Conservation (phyloP, 2,797 vertebrate species). For the Tokudaia muenninki region DNA sequence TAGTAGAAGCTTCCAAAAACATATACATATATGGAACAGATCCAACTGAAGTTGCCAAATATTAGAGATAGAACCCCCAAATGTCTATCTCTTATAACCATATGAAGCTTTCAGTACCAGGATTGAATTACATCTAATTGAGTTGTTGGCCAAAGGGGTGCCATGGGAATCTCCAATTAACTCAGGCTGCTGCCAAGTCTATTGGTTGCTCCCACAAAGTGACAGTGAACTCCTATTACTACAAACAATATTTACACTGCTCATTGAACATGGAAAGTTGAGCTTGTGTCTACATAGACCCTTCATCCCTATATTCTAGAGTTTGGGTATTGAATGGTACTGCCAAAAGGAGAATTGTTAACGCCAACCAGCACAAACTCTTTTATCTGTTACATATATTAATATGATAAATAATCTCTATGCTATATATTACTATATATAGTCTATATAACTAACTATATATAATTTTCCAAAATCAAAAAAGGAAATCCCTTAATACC, state of each 20-base stretch:
- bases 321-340: background rate
- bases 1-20: background rate
- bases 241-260: background rate
- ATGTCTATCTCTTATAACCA: background rate
- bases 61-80: background rate
- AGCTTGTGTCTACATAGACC: background rate
- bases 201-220: background rate
- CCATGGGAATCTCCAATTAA: background rate
- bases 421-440: too few relatives aligned
- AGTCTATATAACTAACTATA: background rate
- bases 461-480: background rate
- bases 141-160: background rate
- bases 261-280: background rate
- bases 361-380: background rate
- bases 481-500: too few relatives aligned
- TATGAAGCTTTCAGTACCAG: background rate
- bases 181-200: background rate
- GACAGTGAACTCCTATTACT: background rate
- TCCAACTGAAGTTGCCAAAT: background rate
- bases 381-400: background rate
- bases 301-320: background rate
- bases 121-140: background rate
- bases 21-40: background rate
- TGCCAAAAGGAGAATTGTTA: background rate
- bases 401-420: too few relatives aligned